These are phyloP conservation scores for Phylloscopus trochilus DNA, from an alignment of 2,113 vertebrate genomes.

Conservation along the genomic window DNA sequence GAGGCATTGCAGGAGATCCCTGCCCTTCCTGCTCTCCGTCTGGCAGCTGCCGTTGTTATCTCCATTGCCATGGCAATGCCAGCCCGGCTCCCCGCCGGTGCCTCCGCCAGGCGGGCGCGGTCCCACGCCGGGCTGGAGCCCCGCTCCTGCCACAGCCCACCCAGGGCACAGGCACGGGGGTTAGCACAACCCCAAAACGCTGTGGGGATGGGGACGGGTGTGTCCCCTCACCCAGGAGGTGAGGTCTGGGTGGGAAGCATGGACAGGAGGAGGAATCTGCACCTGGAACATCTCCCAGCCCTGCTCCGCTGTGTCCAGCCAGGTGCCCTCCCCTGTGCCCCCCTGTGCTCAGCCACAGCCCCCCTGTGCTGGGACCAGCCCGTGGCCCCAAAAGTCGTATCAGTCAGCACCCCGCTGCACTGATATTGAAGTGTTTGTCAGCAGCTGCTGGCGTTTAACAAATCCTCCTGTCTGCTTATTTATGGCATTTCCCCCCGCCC, in stretches of 20 bases:
- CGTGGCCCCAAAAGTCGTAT: accelerated
- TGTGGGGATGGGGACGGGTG: accelerated
- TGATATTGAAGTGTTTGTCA: background rate
- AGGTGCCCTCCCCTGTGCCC: background rate
- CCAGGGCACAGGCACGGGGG: accelerated
- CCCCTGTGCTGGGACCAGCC: background rate
- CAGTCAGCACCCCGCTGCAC: accelerated
- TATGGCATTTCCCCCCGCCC: background rate
- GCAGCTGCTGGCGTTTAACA: background rate
- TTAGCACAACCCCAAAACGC: accelerated
- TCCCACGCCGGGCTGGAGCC: background rate
- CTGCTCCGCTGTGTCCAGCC: accelerated
- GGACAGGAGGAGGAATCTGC: background rate
- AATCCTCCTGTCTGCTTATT: constrained; percentile 12
- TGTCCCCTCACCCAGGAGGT: accelerated
- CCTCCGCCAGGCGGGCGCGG: background rate
- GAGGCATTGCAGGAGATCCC: background rate
- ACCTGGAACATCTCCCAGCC: background rate
- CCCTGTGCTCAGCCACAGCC: background rate
- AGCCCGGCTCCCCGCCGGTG: background rate
- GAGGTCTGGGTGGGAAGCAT: background rate
- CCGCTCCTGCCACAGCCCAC: accelerated
- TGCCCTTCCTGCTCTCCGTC: background rate
- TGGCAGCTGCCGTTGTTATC: background rate
- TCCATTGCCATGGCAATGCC: constrained; percentile 57